phyloP scores from a whole-genome alignment of 1,140 invertebrate species.

The Drosophila sp. region DNA sequence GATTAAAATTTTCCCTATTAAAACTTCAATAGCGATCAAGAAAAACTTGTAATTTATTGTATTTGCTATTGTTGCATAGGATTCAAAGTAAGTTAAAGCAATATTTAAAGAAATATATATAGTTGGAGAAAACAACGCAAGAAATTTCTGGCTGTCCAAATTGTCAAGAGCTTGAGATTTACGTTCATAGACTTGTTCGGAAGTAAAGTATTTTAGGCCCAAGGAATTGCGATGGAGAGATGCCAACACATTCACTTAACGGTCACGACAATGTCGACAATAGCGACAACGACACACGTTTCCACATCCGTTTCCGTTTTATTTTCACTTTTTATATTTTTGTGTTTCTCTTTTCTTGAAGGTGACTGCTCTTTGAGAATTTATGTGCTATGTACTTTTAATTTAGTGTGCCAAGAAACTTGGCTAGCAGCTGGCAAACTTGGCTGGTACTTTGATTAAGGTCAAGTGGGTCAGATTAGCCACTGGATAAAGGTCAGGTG shows the following conservation, averaged over 20 bases:
- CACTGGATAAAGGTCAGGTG: conserved; percentile 49
- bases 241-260: conserved; percentile 64
- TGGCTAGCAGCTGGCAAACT: conserved; percentile 6
- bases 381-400: conserved; percentile 53
- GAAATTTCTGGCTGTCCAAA: neutral
- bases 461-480: conserved; percentile 46
- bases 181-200: conserved; percentile 6
- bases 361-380: conserved; percentile 22
- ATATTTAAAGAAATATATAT: neutral
- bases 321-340: conserved; percentile 10
- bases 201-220: conserved; percentile 5
- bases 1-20: too few relatives aligned
- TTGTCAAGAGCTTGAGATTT: conserved; percentile 14
- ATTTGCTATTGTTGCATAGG: too few relatives aligned
- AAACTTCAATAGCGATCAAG: too few relatives aligned
- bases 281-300: conserved; percentile 65
- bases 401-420: conserved; percentile 35
- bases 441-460: conserved; percentile 56
- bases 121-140: neutral
- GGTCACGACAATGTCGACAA: conserved; percentile 32
- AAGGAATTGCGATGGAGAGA: conserved; percentile 22
- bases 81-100: too few relatives aligned
- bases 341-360: neutral
- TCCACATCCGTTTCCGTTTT: conserved; percentile 55
- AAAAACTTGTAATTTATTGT: too few relatives aligned